A percentile compares a stretch with the other conserved stretches of the same genome.
These are phyloP conservation scores for Ophion costatus DNA, from an alignment of 2,888 invertebrate genomes.

Conservation along the genomic window DNA sequence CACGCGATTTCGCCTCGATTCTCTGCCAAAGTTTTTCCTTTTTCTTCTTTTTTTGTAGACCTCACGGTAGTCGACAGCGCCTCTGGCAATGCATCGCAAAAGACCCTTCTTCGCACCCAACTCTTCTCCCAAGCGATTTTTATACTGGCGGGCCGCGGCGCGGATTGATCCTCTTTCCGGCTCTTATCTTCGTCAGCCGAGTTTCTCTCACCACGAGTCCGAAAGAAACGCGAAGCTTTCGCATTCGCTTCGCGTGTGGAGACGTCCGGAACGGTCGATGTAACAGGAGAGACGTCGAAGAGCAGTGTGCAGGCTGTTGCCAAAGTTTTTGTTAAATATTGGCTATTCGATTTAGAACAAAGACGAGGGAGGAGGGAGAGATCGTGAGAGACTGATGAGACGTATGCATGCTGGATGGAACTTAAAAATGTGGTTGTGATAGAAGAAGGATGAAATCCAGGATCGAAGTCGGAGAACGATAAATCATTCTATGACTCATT, in stretches of 20 bases:
- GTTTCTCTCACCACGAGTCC: slow-evolving; percentile 6
- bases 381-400: not conserved
- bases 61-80: slow-evolving; percentile 3
- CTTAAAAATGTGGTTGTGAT: slow-evolving; percentile 52
- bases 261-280: not conserved
- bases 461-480: slow-evolving; percentile 69
- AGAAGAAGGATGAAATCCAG: slow-evolving; percentile 59
- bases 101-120: slow-evolving; percentile 8
- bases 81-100: slow-evolving; percentile 15
- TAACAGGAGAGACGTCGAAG: slow-evolving; percentile 29
- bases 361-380: slow-evolving; percentile 10
- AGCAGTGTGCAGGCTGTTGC: slow-evolving; percentile 29
- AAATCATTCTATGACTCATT: slow-evolving; percentile 77
- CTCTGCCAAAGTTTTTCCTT: slow-evolving; percentile 68
- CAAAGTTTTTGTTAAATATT: slow-evolving; percentile 46
- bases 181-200: slow-evolving; percentile 48
- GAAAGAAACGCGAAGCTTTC: slow-evolving; percentile 28
- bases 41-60: slow-evolving; percentile 4
- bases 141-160: slow-evolving; percentile 12
- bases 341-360: slow-evolving; percentile 38
- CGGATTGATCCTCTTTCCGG: slow-evolving; percentile 59
- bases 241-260: slow-evolving; percentile 1
- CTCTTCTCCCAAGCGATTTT: slow-evolving; percentile 13
- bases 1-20: slow-evolving; percentile 72
- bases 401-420: slow-evolving; percentile 38